These are phyloP conservation scores for Uloborus plumipes DNA, from an alignment of 2,888 invertebrate species.

Conservation along the genomic window DNA sequence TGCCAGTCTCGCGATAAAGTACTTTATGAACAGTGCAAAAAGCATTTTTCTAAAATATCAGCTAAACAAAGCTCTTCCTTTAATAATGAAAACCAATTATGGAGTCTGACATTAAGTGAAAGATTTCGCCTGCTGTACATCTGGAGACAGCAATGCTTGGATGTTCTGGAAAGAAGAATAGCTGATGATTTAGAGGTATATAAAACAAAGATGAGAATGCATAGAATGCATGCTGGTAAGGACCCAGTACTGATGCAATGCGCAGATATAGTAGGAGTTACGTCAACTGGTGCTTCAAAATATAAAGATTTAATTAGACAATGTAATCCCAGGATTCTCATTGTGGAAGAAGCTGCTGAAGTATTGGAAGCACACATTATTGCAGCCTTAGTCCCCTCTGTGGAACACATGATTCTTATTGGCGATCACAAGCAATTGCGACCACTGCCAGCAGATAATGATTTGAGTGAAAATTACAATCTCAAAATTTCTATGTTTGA, in stretches of 20 bases:
- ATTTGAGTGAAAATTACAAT: slow-evolving; percentile 70
- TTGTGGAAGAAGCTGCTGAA: slow-evolving; percentile 92
- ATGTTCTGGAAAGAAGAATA: background rate
- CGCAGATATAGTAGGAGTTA: slow-evolving; percentile 79
- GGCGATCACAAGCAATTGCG: slow-evolving; percentile 73
- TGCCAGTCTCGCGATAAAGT: slow-evolving; percentile 1
- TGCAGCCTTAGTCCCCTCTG: slow-evolving; percentile 80
- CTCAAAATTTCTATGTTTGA: slow-evolving; percentile 73
- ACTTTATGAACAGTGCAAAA: slow-evolving; percentile 19
- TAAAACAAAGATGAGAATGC: background rate
- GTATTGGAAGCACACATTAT: slow-evolving; percentile 87
- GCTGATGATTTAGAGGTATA: slow-evolving; percentile 1
- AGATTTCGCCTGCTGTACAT: slow-evolving; percentile 34
- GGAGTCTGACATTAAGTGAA: slow-evolving; percentile 19
- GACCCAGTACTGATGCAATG: slow-evolving; percentile 30
- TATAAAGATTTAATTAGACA: slow-evolving; percentile 77
- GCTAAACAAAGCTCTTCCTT: background rate
- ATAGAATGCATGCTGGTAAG: background rate
- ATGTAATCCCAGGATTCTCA: slow-evolving; percentile 77
- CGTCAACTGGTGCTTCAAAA: slow-evolving; percentile 83
- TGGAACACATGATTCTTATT: slow-evolving; percentile 86
- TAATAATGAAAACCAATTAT: slow-evolving; percentile 8
- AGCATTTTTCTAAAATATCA: background rate
- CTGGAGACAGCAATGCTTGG: slow-evolving; percentile 33
- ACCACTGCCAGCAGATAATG: slow-evolving; percentile 72